Conservation (phyloP, 1,140 invertebrate species). For the Dendroctonus ponderosae region DNA sequence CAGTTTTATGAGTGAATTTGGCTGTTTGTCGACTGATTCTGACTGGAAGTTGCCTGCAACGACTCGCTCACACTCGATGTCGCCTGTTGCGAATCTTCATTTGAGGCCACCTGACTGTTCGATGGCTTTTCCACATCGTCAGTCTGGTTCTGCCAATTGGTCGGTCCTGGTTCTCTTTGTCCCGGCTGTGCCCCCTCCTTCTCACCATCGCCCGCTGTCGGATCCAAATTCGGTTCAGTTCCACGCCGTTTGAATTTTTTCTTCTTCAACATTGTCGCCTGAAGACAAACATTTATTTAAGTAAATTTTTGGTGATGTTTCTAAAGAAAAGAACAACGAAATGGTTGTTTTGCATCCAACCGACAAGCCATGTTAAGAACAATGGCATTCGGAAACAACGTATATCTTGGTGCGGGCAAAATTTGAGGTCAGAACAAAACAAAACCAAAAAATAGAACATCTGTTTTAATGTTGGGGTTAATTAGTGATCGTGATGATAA, state of each 20-base stretch:
- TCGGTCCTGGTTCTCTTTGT: neutral
- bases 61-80: too few relatives aligned
- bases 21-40: constrained; percentile 9
- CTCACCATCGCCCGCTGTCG: constrained; percentile 65
- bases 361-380: too few relatives aligned
- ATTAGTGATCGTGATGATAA: too few relatives aligned
- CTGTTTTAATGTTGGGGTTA: too few relatives aligned
- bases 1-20: constrained; percentile 3
- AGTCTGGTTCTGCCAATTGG: neutral
- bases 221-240: constrained; percentile 77
- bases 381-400: too few relatives aligned
- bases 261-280: constrained; percentile 29
- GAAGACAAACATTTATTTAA: constrained; percentile 23
- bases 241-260: constrained; percentile 85
- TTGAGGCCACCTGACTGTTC: constrained; percentile 1
- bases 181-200: too few relatives aligned
- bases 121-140: neutral
- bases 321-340: too few relatives aligned
- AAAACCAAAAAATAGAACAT: too few relatives aligned
- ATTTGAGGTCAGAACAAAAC: too few relatives aligned
- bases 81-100: neutral
- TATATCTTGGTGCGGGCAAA: too few relatives aligned
- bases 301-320: too few relatives aligned
- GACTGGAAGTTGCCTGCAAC: neutral
- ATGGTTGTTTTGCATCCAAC: too few relatives aligned